A percentile compares a stretch with the other conserved stretches of the same genome.
Evolutionary conservation across 2,888 invertebrate genomes (phyloP).

Genomic region (Diogma glabrata): DNA sequence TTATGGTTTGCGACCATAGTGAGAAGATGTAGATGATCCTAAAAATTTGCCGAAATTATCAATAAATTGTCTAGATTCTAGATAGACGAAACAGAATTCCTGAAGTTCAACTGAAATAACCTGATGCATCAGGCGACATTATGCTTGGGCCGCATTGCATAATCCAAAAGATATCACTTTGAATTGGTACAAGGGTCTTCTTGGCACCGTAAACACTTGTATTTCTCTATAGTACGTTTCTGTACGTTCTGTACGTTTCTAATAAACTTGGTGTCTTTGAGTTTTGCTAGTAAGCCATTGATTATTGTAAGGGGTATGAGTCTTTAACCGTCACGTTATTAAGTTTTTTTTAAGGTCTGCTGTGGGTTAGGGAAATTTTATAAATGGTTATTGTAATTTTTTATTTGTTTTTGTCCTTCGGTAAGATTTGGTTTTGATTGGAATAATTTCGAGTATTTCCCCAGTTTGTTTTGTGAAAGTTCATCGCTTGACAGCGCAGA

Average conservation of each 20-base stretch:
- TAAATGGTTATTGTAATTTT: too few species aligned
- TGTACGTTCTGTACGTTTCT: slow-evolving; percentile 20
- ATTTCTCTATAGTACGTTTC: slow-evolving; percentile 14
- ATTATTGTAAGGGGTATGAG: slow-evolving; percentile 7
- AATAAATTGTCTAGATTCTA: slow-evolving; percentile 7
- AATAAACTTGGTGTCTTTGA: slow-evolving; percentile 20
- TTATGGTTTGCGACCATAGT: not conserved
- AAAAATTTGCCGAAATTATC: not conserved
- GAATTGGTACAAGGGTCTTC: slow-evolving; percentile 14
- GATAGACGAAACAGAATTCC: slow-evolving; percentile 12
- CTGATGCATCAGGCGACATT: slow-evolving; percentile 20
- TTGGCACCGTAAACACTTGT: slow-evolving; percentile 19
- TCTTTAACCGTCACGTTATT: not conserved
- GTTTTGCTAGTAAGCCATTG: slow-evolving; percentile 1
- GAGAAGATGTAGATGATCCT: not conserved
- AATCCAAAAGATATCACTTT: slow-evolving; percentile 16
- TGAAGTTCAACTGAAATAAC: slow-evolving; percentile 18
- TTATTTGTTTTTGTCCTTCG: too few species aligned
- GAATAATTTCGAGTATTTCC: too few species aligned
- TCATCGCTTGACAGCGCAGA: too few species aligned
- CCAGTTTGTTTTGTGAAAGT: too few species aligned
- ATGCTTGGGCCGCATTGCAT: slow-evolving; percentile 11
- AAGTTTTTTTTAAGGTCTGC: too few species aligned
- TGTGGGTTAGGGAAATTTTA: too few species aligned
- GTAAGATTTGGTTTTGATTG: too few species aligned